Base-by-base conservation (phyloP, 2,888 invertebrate genomes). In the Formica aserva region DNA sequence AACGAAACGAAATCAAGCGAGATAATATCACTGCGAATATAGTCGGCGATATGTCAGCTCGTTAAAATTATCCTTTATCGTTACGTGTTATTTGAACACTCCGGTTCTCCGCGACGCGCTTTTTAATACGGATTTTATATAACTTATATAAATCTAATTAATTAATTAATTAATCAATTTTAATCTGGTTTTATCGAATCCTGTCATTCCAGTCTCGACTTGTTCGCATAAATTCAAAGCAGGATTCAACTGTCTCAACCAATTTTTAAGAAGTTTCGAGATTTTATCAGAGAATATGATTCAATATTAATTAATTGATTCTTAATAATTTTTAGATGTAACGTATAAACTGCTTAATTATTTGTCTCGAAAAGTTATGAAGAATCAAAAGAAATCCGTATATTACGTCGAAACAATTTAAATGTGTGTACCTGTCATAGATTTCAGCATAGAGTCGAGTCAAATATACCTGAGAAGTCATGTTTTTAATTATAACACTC, bases 21-120 rank as follows among this genome's bases (percentile, higher is more conserved):
- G 55, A 75, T 75, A 75, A 81, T 81, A 74, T 74, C 48, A 8
- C 55, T 55, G 38, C 63, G 52, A 75, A 75, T 80, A 48, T 45
- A 41, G 32, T 35, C 71, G 77, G 41, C 57, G 32, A 71, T 69
- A 60, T 26, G 77, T 60, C 78, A 60, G 57, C 78, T 80, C 71
- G 71, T 80, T 71, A 78, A 60, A 35, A 35, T 26, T 9, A 29
- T 45, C 32, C 71, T 78, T 60, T 71, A 80, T 62, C 57, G 35
- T 66, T 52, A 3, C 26, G 38, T 26, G 71, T 60, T 60, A 60
- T 32, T 8, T 38, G 13, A 32, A 26, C 15, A 0, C 9, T 74
- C 8, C 35, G 38, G 18, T 52, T 52, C n/a, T n/a, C n/a, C 48
- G 48, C 48, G 0, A 48, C 8, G 48, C 2, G 6, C 6, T 52